These are phyloP conservation scores for Chrysina gloriosa DNA, from an alignment of 2,888 invertebrate genomes.

Conservation along the genomic window DNA sequence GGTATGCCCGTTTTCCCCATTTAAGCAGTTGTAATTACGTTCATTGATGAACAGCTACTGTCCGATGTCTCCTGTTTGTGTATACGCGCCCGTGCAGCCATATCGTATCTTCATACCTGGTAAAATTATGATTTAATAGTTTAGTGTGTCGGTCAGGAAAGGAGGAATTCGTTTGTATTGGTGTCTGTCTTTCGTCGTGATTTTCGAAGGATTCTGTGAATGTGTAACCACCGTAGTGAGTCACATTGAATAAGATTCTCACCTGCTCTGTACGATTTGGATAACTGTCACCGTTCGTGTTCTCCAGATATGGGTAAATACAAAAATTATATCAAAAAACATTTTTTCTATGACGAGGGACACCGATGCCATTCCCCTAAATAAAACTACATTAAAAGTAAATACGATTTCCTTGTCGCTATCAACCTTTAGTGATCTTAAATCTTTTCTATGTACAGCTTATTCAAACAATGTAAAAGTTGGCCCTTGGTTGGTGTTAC, in stretches of 20 bases:
- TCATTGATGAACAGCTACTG: conserved; percentile 11
- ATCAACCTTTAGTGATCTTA: too few relatives aligned
- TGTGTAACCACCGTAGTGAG: conserved; percentile 7
- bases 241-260: conserved; percentile 6
- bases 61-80: not conserved
- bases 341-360: too few relatives aligned
- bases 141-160: too few relatives aligned
- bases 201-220: not conserved
- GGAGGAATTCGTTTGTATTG: too few relatives aligned
- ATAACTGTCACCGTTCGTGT: not conserved
- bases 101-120: conserved; percentile 1
- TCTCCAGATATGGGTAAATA: conserved; percentile 19
- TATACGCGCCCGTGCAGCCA: not conserved
- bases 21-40: not conserved
- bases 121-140: not conserved
- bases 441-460: not conserved
- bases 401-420: too few relatives aligned
- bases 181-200: not conserved
- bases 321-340: too few relatives aligned
- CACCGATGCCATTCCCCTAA: not conserved
- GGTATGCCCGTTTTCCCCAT: not conserved
- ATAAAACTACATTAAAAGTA: not conserved
- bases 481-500: not conserved
- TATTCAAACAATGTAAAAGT: not conserved
- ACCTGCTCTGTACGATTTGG: conserved; percentile 14